Base-by-base conservation (phyloP, 2,797 vertebrate genomes). In the Clarias platycephalus region DNA sequence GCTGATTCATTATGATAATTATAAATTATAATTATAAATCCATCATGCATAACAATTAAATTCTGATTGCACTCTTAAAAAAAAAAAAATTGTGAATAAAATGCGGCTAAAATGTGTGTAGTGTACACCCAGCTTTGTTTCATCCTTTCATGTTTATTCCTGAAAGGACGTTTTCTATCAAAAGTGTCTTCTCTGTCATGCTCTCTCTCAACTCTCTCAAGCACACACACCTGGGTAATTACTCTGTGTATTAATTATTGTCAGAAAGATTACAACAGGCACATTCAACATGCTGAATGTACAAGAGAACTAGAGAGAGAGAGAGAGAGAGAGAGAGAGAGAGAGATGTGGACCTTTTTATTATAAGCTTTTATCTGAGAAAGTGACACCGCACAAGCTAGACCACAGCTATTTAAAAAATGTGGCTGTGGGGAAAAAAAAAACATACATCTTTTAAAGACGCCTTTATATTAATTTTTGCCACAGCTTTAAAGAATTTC, bases 221-320 rank as follows among this genome's bases (percentile, higher is more conserved):
- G 55, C 9, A 83, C 62, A 53, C n/a, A 72, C 82, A 85, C 75
- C 84, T 71, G 55, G 55, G 86, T 85, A 77, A 89, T 89, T 86
- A 88, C 85, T 88, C 80, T 87, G 84, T 83, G 76, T 88, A 89
- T 89, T 89, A 88, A 89, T 89, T 89, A 90, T 85, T 81, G 70
- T 83, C n/a, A n/a, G 79, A 64, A 63, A 83, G 68, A 88, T 88
- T 86, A 83, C 86, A 74, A 83, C 87, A 80, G 78, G 74, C 55
- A 77, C 58, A 37, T 80, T 76, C 86, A 85, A 88, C 85, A 88
- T 82, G 82, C 84, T 87, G 84, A 82, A 68, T 87, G 86, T 76
- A 58, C 1, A 6, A 66, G 62, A 70, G 66, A 68, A 31, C 64
- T 64, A 70, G 12, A 24, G 37, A 81, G 24, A 83, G 80, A 62